phyloP scores from a whole-genome alignment of 2,797 vertebrate species.

The Emydoidea blandingii region DNA sequence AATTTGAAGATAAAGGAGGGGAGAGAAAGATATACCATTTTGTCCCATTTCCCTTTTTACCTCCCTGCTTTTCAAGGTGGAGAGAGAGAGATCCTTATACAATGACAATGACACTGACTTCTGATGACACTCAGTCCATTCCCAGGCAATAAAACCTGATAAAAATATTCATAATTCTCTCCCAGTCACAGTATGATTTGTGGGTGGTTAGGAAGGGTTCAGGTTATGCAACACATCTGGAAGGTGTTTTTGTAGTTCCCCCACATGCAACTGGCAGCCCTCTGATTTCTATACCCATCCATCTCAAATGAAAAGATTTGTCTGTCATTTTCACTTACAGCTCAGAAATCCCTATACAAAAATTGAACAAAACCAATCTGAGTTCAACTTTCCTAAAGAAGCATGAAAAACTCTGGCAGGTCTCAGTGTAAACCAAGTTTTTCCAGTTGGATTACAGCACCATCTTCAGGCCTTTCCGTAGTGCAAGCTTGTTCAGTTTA shows the following conservation, averaged over 20 bases:
- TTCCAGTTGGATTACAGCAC: conserved; percentile 73
- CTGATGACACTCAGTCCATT: neutral
- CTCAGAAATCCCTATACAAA: conserved; percentile 2
- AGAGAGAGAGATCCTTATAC: neutral
- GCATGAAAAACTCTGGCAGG: neutral
- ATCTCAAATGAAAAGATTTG: neutral
- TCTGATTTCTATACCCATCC: neutral
- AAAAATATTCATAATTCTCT: neutral
- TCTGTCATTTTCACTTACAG: neutral
- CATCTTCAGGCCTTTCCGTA: conserved; percentile 76
- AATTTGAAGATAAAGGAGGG: neutral
- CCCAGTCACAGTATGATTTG: neutral
- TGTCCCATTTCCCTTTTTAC: neutral
- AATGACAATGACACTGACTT: neutral
- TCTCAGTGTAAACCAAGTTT: neutral
- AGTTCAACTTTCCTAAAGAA: conserved; percentile 32
- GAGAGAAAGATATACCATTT: neutral
- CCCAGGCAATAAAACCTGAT: neutral
- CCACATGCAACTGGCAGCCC: neutral
- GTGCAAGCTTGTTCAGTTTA: neutral
- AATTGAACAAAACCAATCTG: neutral
- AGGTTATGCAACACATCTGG: rapidly evolving
- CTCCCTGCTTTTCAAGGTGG: neutral
- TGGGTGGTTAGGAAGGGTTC: neutral
- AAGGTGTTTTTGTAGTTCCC: neutral